Percentiles rank a stretch among this genome's conserved stretches.
phyloP scores from a whole-genome alignment of 2,888 invertebrate genomes.

The Pachydiplax longipennis region DNA sequence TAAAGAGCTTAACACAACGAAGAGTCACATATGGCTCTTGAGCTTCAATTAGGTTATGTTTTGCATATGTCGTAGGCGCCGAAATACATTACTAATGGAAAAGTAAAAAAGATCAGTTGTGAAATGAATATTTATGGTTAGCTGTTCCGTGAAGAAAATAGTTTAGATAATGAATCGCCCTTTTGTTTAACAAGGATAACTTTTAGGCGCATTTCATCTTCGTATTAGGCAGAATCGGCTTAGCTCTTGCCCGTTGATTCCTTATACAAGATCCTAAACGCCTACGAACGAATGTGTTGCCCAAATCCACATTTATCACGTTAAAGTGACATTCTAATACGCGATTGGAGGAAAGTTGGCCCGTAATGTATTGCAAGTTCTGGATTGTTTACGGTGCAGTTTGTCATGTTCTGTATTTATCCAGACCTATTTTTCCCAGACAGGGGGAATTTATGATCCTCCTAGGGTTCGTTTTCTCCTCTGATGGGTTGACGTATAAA shows the following conservation, averaged over 20 bases:
- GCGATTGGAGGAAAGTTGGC: neutral
- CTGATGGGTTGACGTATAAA: neutral
- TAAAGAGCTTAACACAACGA: no score
- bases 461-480: neutral
- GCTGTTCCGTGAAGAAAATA: no score
- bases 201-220: no score
- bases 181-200: no score
- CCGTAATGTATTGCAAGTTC: neutral
- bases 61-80: no score
- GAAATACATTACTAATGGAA: no score
- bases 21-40: no score
- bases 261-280: neutral
- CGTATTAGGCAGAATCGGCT: neutral
- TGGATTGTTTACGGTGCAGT: neutral
- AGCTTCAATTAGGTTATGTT: no score
- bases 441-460: neutral
- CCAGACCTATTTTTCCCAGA: neutral
- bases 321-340: neutral
- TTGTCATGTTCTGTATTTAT: neutral
- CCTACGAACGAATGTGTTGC: neutral
- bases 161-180: no score
- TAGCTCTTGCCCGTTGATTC: neutral
- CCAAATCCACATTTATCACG: neutral
- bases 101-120: no score
- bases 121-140: no score